Evolutionary conservation across 2,888 invertebrate genomes (phyloP).

Genomic region (Lepidochitona cinerea): DNA sequence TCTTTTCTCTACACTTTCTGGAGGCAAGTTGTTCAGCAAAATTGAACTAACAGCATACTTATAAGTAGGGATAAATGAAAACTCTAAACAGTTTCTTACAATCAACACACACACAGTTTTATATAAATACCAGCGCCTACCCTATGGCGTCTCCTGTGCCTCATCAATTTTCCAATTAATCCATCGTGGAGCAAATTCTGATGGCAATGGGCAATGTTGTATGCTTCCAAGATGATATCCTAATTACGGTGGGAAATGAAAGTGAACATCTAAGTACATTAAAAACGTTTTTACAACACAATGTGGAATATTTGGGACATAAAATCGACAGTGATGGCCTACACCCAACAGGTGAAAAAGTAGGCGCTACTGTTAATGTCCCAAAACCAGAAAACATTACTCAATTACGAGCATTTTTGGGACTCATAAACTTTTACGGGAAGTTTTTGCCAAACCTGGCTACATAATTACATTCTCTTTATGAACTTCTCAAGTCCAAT

Average conservation of each 20-base stretch:
- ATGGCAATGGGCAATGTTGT: neutral
- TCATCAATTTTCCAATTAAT: neutral
- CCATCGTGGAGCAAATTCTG: neutral
- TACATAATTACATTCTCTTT: too few relatives aligned
- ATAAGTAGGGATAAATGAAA: neutral
- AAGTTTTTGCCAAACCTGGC: slow-evolving; percentile 18
- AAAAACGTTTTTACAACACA: neutral
- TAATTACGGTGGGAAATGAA: too few relatives aligned
- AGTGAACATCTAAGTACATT: too few relatives aligned
- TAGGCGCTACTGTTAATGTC: neutral
- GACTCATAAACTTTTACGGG: slow-evolving; percentile 19
- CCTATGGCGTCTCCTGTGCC: neutral
- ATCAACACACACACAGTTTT: neutral
- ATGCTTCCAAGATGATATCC: too few relatives aligned
- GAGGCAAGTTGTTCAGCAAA: neutral
- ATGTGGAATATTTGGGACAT: neutral
- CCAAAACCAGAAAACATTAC: neutral
- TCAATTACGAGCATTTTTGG: slow-evolving; percentile 14
- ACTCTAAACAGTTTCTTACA: neutral
- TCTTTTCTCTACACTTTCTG: neutral
- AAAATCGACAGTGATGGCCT: too few relatives aligned
- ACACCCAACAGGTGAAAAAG: too few relatives aligned
- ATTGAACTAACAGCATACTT: neutral
- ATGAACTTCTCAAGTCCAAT: slow-evolving; percentile 12
- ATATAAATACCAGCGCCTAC: neutral